Evolutionary conservation across 2,113 vertebrate species (phyloP).

Genomic region (Choloepus hoffmanni): DNA sequence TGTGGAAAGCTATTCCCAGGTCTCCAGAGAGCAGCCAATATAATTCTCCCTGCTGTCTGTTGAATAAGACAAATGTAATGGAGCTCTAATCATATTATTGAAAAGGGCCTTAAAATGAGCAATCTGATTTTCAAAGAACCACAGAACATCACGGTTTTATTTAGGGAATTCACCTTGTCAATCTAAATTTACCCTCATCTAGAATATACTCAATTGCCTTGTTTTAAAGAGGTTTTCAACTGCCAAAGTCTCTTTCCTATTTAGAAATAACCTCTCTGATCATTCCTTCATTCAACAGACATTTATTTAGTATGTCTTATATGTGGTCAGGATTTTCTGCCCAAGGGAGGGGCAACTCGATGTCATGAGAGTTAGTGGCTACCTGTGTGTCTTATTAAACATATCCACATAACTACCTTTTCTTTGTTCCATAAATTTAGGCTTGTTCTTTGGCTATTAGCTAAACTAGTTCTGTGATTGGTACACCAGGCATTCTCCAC

Average conservation of each 20-base stretch:
- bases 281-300: background rate
- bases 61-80: background rate
- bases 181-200: constrained; percentile 19
- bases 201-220: background rate
- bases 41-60: background rate
- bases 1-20: background rate
- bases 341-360: background rate
- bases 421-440: background rate
- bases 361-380: background rate
- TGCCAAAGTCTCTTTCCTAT: background rate
- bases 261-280: background rate
- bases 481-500: background rate
- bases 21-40: background rate
- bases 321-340: background rate
- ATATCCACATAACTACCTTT: background rate
- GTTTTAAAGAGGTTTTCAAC: constrained; percentile 39
- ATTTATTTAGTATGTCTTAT: background rate
- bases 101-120: background rate
- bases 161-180: constrained; percentile 21
- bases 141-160: background rate
- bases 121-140: background rate
- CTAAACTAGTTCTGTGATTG: background rate
- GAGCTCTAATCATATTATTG: background rate
- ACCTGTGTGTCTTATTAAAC: constrained; percentile 8
- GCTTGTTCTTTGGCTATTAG: constrained; percentile 4